phyloP scores from a whole-genome alignment of 2,113 vertebrate species.

The Anseranas semipalmata region DNA sequence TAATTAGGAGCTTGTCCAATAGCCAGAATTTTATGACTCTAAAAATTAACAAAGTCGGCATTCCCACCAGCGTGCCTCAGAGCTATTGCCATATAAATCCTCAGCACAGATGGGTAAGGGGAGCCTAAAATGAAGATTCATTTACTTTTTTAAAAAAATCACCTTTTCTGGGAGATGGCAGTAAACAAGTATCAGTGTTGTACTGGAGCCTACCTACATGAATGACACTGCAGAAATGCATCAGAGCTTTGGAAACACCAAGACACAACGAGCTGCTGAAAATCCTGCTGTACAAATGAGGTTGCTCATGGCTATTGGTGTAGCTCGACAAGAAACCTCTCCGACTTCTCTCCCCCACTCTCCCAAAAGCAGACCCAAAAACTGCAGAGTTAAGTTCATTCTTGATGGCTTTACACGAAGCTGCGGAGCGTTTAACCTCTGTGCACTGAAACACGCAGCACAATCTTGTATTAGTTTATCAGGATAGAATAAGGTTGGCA shows the following conservation, averaged over 20 bases:
- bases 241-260: background rate
- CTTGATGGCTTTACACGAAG: background rate
- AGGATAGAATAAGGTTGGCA: fast-evolving
- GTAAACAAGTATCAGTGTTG: background rate
- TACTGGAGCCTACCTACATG: background rate
- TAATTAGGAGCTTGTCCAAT: conserved; percentile 65
- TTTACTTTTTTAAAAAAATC: background rate
- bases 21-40: conserved; percentile 66
- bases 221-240: background rate
- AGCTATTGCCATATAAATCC: conserved; percentile 43
- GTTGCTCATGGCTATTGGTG: background rate
- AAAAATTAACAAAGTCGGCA: conserved; percentile 17
- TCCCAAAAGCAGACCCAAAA: background rate
- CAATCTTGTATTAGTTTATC: background rate
- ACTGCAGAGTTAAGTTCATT: background rate
- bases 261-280: background rate
- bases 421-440: background rate
- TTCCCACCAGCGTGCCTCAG: conserved; percentile 2
- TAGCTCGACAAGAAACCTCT: background rate
- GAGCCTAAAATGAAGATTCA: background rate
- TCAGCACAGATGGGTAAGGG: background rate
- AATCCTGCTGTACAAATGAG: background rate
- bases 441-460: background rate
- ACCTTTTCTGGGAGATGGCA: background rate
- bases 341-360: background rate